A percentile compares a stretch with the other conserved stretches of the same genome.
These are phyloP conservation scores for Ichneumoninae sp. DNA, from an alignment of 2,888 invertebrate species.

Conservation along the genomic window DNA sequence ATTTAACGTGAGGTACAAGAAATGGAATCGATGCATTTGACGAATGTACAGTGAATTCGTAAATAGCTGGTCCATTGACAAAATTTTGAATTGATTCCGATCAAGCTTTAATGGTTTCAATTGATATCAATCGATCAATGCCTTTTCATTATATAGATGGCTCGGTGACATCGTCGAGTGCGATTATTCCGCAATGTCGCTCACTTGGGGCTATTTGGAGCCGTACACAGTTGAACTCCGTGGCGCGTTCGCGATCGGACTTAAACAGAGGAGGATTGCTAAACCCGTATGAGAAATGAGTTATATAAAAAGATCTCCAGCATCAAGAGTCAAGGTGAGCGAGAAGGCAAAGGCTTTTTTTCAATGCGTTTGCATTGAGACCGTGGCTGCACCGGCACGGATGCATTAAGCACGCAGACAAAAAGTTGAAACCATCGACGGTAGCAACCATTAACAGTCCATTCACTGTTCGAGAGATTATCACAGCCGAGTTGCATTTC, in stretches of 20 bases:
- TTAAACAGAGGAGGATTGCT: neutral
- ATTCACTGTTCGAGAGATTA: neutral
- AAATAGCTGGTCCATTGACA: neutral
- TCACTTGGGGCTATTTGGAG: neutral
- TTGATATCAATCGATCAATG: neutral
- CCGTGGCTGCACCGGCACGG: neutral
- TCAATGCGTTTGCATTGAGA: neutral
- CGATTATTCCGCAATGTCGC: neutral
- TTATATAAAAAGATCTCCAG: neutral
- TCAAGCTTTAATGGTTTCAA: neutral
- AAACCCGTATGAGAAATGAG: neutral
- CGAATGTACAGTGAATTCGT: neutral
- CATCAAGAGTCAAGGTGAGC: slow-evolving; percentile 48
- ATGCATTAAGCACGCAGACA: neutral
- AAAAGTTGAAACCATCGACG: neutral
- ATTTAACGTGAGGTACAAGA: neutral
- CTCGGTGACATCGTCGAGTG: neutral
- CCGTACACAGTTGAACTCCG: neutral
- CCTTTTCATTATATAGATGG: neutral
- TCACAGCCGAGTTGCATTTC: neutral
- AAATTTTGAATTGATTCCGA: neutral
- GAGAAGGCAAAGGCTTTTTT: neutral
- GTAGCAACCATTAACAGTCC: neutral
- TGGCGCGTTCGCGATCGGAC: neutral
- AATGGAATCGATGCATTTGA: slow-evolving; percentile 1